Conservation (phyloP, 1,140 invertebrate genomes). For the Pararge aegeria region DNA sequence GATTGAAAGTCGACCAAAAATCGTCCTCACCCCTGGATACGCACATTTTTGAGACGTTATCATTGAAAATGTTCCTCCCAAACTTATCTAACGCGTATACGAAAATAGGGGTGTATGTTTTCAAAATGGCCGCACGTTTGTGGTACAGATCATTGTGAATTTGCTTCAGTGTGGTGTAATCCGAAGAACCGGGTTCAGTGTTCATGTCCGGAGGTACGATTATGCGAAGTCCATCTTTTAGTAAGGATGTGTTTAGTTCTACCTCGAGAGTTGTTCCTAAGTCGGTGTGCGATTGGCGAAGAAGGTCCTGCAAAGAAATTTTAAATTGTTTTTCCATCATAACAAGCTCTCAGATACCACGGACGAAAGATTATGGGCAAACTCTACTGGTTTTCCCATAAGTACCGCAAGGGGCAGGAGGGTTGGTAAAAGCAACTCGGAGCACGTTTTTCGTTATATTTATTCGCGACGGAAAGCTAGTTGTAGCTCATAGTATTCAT, state of each 20-base stretch:
- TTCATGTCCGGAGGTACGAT: conserved; percentile 84
- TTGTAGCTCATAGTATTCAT: too few relatives aligned
- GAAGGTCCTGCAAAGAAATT: conserved; percentile 82
- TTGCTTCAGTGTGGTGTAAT: conserved; percentile 49
- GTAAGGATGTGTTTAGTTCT: conserved; percentile 84
- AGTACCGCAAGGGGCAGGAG: too few relatives aligned
- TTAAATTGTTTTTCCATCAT: too few relatives aligned
- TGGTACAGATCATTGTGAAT: conserved; percentile 57
- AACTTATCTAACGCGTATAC: conserved; percentile 68
- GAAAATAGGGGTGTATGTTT: conserved; percentile 63
- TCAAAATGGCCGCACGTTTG: conserved; percentile 61
- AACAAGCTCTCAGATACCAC: too few relatives aligned
- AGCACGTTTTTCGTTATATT: too few relatives aligned
- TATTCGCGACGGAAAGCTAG: too few relatives aligned
- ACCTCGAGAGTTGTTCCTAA: conserved; percentile 87
- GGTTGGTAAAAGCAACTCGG: too few relatives aligned
- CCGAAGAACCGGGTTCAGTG: conserved; percentile 39
- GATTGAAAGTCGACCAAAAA: conserved; percentile 57
- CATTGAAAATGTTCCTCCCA: conserved; percentile 59
- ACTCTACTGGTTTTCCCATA: too few relatives aligned
- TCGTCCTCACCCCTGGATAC: conserved; percentile 52
- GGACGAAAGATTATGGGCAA: too few relatives aligned
- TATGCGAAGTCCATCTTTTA: conserved; percentile 87
- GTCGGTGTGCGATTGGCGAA: conserved; percentile 80
- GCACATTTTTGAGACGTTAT: conserved; percentile 43